Base-by-base conservation (phyloP, 1,140 invertebrate species). In the Drosophila subpulchrella region DNA sequence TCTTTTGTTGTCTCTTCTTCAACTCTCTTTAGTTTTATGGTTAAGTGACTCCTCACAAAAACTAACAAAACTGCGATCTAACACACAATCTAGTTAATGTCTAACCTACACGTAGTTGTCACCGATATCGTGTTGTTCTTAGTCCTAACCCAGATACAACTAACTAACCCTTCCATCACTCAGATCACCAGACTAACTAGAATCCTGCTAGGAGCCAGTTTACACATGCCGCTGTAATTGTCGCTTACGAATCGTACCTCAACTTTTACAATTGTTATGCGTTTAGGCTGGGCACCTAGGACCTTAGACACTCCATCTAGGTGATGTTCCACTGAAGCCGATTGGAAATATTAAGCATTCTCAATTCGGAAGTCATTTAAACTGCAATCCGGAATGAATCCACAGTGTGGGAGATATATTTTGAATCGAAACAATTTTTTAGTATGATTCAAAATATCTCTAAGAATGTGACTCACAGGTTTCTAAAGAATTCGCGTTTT, bases 1-100 rank as follows among this genome's bases (percentile, higher is more conserved):
- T 79, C 63, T 90, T 90, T 88, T 90, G 83, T 90, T 90, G 84
- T 89, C 81, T 85, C 81, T 82, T 58, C 63, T 77, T 71, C 74
- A 75, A 75, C 71, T 68, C 59, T 72, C 68, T 86, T 89, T 84
- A 89, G 79, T 88, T 88, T 73, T 83, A 85, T 59, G 56, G 38
- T 36, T 60, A 59, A 48, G 63, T 60, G 56, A 60, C 56, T 24
- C 55, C 56, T 24, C 55, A 41, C 53, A 10, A 34, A 32, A 34
- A 32, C 32, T 32, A 32, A 34, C 32, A 57, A 67, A 68, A 53
- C 56, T 34, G 24, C 39, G 53, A 50, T 55, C 32, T 57, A 55
- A 68, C 41, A 67, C 15, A 63, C 41, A 44, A 27, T 36, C 41
- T 44, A 63, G 41, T 48, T 34, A 58, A 46, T 63, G 48, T 72